phyloP scores from a whole-genome alignment of 2,113 vertebrate species.

The Apodemus sylvaticus region DNA sequence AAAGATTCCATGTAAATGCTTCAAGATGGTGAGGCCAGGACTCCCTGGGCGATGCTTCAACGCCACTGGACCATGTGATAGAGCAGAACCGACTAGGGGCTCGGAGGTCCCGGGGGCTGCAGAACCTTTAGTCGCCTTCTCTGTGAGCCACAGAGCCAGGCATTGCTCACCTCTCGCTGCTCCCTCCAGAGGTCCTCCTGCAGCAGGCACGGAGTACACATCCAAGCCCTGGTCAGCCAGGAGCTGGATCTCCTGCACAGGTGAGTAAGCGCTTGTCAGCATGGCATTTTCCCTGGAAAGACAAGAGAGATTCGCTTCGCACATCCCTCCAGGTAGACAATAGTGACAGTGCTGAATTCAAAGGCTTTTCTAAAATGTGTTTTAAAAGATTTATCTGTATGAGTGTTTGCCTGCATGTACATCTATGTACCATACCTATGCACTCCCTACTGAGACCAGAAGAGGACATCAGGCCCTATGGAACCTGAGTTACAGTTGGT shows the following conservation, averaged over 20 bases:
- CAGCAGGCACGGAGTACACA: neutral
- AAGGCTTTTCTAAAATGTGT: neutral
- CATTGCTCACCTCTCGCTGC: slow-evolving; percentile 21
- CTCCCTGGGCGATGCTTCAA: neutral
- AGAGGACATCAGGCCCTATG: neutral
- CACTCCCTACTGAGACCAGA: neutral
- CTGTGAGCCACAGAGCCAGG: rapidly evolving
- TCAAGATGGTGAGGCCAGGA: neutral
- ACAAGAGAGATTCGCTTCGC: neutral
- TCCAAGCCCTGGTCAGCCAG: slow-evolving; percentile 29
- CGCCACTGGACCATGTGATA: neutral
- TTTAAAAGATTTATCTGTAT: neutral
- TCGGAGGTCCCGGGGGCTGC: no score
- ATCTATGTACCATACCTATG: neutral
- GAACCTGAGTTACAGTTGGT: neutral
- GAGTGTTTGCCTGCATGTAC: neutral
- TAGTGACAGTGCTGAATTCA: neutral
- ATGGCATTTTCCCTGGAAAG: slow-evolving; percentile 52
- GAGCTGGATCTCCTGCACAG: slow-evolving; percentile 21
- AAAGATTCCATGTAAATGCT: neutral
- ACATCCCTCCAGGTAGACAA: neutral
- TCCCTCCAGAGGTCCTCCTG: neutral
- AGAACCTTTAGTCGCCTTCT: rapidly evolving
- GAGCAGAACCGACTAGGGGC: neutral
- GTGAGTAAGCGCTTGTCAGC: slow-evolving; percentile 11